Conservation (phyloP, 2,888 invertebrate genomes). For the Melieria crassipennis region DNA sequence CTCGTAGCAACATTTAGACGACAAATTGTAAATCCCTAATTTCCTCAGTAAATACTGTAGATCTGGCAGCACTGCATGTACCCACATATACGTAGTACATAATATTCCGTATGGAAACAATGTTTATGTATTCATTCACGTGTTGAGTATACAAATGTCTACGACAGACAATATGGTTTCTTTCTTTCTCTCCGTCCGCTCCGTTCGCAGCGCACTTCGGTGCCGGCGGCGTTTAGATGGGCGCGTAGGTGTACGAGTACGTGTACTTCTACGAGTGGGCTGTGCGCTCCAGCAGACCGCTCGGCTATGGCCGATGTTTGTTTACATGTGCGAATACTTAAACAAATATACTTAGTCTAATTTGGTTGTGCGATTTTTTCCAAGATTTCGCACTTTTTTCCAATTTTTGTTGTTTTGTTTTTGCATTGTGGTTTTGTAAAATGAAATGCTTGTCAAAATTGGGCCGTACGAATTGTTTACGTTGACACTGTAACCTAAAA, state of each 20-base stretch:
- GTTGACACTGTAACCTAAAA: constrained; percentile 31
- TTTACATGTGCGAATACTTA: constrained; percentile 35
- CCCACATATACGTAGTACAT: too few relatives aligned
- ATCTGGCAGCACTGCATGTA: too few relatives aligned
- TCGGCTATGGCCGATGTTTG: constrained; percentile 27
- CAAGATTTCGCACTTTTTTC: not conserved
- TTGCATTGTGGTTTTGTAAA: constrained; percentile 15
- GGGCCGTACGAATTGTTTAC: constrained; percentile 25
- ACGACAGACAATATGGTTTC: constrained; percentile 37
- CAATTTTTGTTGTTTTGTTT: constrained; percentile 4
- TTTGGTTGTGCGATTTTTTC: constrained; percentile 2
- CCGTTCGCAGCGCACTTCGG: not conserved
- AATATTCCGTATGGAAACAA: too few relatives aligned
- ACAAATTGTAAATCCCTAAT: too few relatives aligned
- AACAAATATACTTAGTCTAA: constrained; percentile 34
- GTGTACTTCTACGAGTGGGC: too few relatives aligned
- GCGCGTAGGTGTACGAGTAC: too few relatives aligned
- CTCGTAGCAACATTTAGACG: too few relatives aligned
- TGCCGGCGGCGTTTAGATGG: not conserved
- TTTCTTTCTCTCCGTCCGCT: constrained; percentile 17
- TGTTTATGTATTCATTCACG: too few relatives aligned
- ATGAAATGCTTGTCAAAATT: constrained; percentile 27
- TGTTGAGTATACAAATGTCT: too few relatives aligned
- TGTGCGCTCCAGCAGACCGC: not conserved
- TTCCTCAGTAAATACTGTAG: too few relatives aligned